phyloP scores from a whole-genome alignment of 2,888 invertebrate species.

The Ashinkailepas kermadecensis region DNA sequence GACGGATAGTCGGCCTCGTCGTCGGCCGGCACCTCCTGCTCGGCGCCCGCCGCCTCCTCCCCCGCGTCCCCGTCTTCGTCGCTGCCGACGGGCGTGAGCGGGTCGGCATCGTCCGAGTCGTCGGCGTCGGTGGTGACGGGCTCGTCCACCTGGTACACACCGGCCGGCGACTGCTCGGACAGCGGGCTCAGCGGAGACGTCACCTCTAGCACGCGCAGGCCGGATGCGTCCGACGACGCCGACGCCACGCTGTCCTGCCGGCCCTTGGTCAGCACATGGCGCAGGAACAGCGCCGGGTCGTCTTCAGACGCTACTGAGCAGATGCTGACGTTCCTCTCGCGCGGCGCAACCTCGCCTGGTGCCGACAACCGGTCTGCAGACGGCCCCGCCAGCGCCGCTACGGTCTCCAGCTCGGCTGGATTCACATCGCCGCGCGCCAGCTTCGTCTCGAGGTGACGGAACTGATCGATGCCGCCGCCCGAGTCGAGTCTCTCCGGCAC shows the following conservation, averaged over 20 bases:
- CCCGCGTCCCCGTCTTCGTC: neutral
- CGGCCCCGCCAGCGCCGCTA: neutral
- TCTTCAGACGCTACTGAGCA: neutral
- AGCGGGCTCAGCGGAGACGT: neutral
- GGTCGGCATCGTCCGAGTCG: neutral
- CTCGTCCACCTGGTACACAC: neutral
- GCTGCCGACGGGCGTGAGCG: neutral
- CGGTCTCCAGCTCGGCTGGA: neutral
- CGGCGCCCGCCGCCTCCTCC: too few relatives aligned
- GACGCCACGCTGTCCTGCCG: constrained; percentile 15
- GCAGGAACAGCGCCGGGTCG: constrained; percentile 10
- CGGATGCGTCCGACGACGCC: neutral
- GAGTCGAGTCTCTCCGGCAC: neutral
- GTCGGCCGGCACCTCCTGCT: neutral
- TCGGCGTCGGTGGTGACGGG: constrained; percentile 3
- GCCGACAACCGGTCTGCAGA: neutral
- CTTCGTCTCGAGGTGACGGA: neutral
- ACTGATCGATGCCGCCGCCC: neutral
- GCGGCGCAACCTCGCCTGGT: neutral
- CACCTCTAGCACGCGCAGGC: neutral
- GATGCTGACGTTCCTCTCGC: neutral
- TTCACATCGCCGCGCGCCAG: neutral
- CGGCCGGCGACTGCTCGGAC: neutral
- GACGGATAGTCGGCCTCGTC: neutral
- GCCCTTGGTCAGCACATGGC: neutral